Base-by-base conservation (phyloP, 2,113 vertebrate species). In the Oenanthe oenanthe region DNA sequence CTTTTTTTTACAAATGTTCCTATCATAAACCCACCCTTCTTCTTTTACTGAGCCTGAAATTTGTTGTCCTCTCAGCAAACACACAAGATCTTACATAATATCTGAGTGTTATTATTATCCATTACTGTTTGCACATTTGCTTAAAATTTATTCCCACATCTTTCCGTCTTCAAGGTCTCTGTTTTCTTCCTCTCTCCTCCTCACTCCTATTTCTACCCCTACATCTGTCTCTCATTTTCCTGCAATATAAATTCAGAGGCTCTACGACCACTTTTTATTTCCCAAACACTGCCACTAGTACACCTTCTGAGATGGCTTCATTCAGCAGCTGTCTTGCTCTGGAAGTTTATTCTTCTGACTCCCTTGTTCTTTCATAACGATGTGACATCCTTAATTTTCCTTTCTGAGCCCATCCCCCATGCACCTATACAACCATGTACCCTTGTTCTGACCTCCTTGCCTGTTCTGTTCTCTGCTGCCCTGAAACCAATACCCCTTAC, bases 201-300 rank as follows among this genome's bases (percentile, higher is more conserved):
- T 85, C 38, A 58, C 19, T 81, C 24, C 12, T 86, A 2, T 71
- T 89, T 57, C n/a, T 72, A 40, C 25, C 40, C 15, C 54, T 70
- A 26, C 18, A 51, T 79, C 29, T 88, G 10, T 36, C 62, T 79
- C 34, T 75, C 34, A 5, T 50, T 74, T 92, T 60, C 47, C 50
- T n/a, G 66, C 10, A 3, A 8, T 14, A 34, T 40, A 26, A 45
- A 8, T 61, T 85, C 38, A 45, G 40, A 68, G 21, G 18, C 53
- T 58, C 26, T 67, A 22, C 5, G 22, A n/a, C 7, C 25, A 25
- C 9, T 17, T 47, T 68, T 68, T 61, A 28, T 68, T 47, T 31
- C 25, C 10, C 12, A 18, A 13, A 66, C 0, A 0, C 28, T 43
- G 6, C 32, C 24, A 13, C 20, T 34, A 58, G 12, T n/a, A 54